Evolutionary conservation across 2,113 vertebrate species (phyloP).

Genomic region (Cyprinus carpio): DNA sequence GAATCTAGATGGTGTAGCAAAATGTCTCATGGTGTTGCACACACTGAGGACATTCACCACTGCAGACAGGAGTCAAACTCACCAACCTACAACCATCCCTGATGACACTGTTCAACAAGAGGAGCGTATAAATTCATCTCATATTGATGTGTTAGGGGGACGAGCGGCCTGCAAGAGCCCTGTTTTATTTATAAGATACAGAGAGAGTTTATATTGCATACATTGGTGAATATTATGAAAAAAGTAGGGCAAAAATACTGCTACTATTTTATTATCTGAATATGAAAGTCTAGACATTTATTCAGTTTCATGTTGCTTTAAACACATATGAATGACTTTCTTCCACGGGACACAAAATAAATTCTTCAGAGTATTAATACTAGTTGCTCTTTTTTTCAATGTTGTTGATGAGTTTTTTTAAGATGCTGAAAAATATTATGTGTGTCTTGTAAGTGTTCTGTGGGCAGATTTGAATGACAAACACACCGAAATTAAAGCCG

Average conservation of each 20-base stretch:
- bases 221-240: not conserved
- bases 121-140: constrained; percentile 3
- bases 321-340: not conserved
- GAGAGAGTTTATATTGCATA: not conserved
- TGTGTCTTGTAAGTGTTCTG: too few species aligned
- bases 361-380: not conserved
- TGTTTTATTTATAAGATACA: constrained; percentile 22
- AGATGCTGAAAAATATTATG: too few species aligned
- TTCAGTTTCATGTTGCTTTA: not conserved
- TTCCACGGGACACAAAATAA: not conserved
- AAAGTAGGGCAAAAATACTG: not conserved
- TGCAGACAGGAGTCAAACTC: constrained; percentile 4
- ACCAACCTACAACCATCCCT: constrained; percentile 17
- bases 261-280: not conserved
- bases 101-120: constrained; percentile 9
- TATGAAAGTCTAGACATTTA: not conserved
- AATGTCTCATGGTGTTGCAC: not conserved
- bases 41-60: not conserved
- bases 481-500: not conserved
- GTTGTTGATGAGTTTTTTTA: too few species aligned
- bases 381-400: not conserved
- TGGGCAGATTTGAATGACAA: not conserved
- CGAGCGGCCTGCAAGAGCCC: not conserved
- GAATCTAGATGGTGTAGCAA: not conserved
- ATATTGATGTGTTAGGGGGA: not conserved